Conservation (phyloP, 1,140 invertebrate species). For the Plutomurus gul region DNA sequence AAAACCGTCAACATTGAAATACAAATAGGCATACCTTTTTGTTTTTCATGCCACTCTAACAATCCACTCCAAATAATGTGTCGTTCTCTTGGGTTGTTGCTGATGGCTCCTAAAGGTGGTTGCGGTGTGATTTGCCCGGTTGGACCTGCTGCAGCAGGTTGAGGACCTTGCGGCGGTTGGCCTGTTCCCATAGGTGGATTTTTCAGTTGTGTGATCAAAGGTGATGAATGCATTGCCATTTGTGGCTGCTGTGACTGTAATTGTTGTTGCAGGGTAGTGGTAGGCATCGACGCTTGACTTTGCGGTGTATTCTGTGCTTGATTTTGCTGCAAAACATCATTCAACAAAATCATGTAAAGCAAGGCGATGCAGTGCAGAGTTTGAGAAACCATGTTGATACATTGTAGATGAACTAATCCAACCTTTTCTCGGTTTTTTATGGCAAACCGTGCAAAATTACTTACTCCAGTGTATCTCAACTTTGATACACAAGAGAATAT, state of each 20-base stretch:
- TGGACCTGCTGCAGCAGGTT: constrained; percentile 4
- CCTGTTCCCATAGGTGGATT: background rate
- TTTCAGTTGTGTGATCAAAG: constrained; percentile 13
- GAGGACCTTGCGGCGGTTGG: constrained; percentile 38
- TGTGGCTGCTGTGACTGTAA: constrained; percentile 52
- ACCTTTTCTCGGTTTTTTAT: too few relatives aligned
- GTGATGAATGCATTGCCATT: constrained; percentile 35
- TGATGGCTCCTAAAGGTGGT: background rate
- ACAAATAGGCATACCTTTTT: constrained; percentile 67
- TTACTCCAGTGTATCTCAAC: too few relatives aligned
- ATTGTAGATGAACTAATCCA: too few relatives aligned
- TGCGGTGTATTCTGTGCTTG: background rate
- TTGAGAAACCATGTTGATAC: too few relatives aligned
- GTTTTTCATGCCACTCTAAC: constrained; percentile 90
- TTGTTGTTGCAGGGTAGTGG: constrained; percentile 8
- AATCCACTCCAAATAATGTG: constrained; percentile 82
- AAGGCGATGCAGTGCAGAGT: too few relatives aligned
- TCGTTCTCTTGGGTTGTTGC: constrained; percentile 59
- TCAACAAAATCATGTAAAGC: too few relatives aligned
- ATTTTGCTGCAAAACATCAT: background rate
- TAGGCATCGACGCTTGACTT: background rate
- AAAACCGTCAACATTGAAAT: too few relatives aligned
- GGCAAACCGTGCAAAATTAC: too few relatives aligned
- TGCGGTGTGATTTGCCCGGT: constrained; percentile 49
- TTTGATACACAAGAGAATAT: too few relatives aligned